Conservation (phyloP, 2,797 vertebrate genomes). For the Coregonus sp. region DNA sequence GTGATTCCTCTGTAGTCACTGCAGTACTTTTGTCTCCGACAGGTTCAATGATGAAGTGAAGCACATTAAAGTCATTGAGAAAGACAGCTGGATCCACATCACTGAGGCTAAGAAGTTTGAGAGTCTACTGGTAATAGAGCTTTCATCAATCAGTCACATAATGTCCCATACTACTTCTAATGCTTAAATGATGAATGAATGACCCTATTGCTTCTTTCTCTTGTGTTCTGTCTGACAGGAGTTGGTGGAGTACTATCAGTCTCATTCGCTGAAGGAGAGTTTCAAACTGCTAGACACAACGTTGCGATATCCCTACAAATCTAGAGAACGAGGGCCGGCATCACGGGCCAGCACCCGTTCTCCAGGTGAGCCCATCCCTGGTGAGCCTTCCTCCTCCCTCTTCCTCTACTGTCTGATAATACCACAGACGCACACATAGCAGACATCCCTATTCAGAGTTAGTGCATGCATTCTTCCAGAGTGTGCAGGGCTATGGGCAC, state of each 20-base stretch:
- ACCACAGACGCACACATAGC: not conserved
- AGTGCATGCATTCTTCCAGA: not conserved
- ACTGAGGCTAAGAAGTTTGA: slow-evolving; percentile 98
- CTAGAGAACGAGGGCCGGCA: slow-evolving; percentile 80
- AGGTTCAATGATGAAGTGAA: slow-evolving; percentile 99
- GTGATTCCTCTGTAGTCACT: slow-evolving; percentile 1
- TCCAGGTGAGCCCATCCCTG: slow-evolving; percentile 80
- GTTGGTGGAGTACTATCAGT: slow-evolving; percentile 96
- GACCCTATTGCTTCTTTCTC: not conserved
- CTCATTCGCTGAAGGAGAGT: slow-evolving; percentile 96
- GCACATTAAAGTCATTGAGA: slow-evolving; percentile 98
- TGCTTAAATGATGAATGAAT: not conserved
- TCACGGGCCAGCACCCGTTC: slow-evolving; percentile 84
- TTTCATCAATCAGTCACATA: not conserved
- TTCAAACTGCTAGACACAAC: slow-evolving; percentile 97
- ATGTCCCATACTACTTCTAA: not conserved
- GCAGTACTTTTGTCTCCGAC: slow-evolving; percentile 4
- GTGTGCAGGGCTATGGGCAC: not conserved
- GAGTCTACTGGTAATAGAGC: slow-evolving; percentile 84
- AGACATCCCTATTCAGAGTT: not conserved
- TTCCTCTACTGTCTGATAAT: too few relatives aligned
- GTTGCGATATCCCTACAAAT: slow-evolving; percentile 91
- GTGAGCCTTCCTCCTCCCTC: not conserved
- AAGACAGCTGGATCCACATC: slow-evolving; percentile 97
- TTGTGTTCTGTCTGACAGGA: slow-evolving; percentile 73